Conservation (phyloP, 2,888 invertebrate species). For the Dendrolimus houi region DNA sequence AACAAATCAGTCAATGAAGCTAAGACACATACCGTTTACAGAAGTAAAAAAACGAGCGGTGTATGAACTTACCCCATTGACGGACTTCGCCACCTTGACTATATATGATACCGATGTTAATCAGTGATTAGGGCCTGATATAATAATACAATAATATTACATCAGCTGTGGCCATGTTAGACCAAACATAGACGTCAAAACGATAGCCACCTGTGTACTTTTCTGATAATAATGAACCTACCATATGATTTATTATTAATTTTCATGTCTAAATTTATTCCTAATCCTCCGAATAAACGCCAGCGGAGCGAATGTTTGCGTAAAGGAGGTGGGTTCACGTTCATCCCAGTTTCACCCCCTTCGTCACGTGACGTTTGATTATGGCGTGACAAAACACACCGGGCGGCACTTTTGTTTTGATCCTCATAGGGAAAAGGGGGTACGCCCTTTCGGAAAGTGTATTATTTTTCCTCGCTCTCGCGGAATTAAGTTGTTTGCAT, state of each 20-base stretch:
- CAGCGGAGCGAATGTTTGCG: conserved; percentile 29
- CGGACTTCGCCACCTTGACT: no score
- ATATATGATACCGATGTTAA: no score
- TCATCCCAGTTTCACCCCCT: conserved; percentile 18
- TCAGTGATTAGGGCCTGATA: no score
- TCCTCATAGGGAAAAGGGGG: not conserved
- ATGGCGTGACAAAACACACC: conserved; percentile 50
- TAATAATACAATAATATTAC: no score
- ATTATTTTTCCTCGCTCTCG: not conserved
- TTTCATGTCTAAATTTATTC: conserved; percentile 24
- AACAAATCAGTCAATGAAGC: no score
- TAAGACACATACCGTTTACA: no score
- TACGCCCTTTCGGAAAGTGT: not conserved
- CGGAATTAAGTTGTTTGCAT: not conserved
- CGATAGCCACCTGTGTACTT: no score
- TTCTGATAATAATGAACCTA: no score
- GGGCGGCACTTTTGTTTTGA: conserved; percentile 34
- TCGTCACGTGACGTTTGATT: conserved; percentile 29
- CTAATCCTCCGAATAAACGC: conserved; percentile 35
- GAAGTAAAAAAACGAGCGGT: no score
- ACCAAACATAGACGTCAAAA: no score
- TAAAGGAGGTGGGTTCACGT: conserved; percentile 15
- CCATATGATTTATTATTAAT: not conserved
- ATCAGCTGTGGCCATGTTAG: no score
- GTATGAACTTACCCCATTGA: no score